Base-by-base conservation (phyloP, 2,113 vertebrate species). In the Illadopsis cleaveri region DNA sequence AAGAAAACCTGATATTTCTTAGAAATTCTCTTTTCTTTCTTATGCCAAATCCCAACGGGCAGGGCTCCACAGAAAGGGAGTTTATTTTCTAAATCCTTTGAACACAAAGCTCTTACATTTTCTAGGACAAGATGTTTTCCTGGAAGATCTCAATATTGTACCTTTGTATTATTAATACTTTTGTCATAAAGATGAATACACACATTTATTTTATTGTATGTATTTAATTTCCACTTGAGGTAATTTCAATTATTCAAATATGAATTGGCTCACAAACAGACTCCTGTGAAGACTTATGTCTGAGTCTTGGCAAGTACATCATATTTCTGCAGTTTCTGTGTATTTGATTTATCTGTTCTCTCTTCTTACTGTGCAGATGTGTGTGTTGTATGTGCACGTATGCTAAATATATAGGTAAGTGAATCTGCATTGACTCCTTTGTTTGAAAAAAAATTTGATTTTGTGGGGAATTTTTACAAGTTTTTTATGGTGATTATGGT, bases 71-170 rank as follows among this genome's bases (percentile, higher is more conserved):
- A 88, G 82, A 97, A 97, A 91, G 86, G 89, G 94, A 97, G 97
- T 97, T 98, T 98, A 95, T 97, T 98, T 98, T 98, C 94, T 88
- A 97, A 98, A 89, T 60, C 71, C 95, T 98, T 98, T 98, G 96
- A 98, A 97, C 82, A 96, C 82, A 95, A 95, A 96, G 83, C 85
- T 94, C 93, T 95, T 94, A 78, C n/a, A 89, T 96, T 97, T 98
- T 98, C 96, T 95, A 82, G 93, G 90, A 92, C 95, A 96, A 96
- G 90, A 94, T 96, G 54, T 86, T 96, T 98, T 97, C 66, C 82
- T 91, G 95, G 93, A 93, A 82, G 93, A 97, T 96, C 73, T 92
- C 93, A 97, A 93, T 82, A 95, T 96, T 79, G 78, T 71, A 94
- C 58, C 82, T 87, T 95, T 93, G n/a, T 95, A 87, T 93, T 93